A percentile compares a stretch with the other conserved stretches of the same genome.
These are phyloP conservation scores for Epizoanthus ramosus DNA, from an alignment of 92 coral and sea anemone genomes.

Conservation along the genomic window DNA sequence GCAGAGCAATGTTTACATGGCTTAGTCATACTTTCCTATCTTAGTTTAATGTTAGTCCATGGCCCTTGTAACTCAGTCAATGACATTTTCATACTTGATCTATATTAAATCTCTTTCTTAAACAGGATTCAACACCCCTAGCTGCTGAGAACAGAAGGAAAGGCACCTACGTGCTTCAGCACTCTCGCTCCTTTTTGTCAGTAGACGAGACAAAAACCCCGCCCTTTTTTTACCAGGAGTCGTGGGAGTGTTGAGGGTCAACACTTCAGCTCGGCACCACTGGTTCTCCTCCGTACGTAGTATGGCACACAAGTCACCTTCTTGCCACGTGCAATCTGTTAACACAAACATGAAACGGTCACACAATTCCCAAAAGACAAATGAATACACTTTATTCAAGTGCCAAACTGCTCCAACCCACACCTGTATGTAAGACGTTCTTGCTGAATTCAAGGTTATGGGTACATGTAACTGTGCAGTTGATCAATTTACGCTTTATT, in stretches of 20 bases:
- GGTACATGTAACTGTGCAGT: too few relatives aligned
- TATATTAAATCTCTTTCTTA: background rate
- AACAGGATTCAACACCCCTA: background rate
- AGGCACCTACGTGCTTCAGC: constrained; percentile 8
- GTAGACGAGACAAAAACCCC: constrained; percentile 38
- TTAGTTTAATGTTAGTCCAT: too few relatives aligned
- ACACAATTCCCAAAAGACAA: too few relatives aligned
- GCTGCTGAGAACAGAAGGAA: background rate
- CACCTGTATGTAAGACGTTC: too few relatives aligned
- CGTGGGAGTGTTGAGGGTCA: background rate
- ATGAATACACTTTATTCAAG: too few relatives aligned
- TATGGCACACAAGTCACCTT: constrained; percentile 37
- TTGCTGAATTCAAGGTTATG: too few relatives aligned
- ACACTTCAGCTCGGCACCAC: constrained; percentile 33
- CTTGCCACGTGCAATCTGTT: constrained; percentile 19
- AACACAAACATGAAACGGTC: background rate
- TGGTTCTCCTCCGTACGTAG: background rate
- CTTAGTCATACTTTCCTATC: too few relatives aligned
- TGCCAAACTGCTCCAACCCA: too few relatives aligned
- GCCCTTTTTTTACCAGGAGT: constrained; percentile 36
- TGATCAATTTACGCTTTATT: too few relatives aligned
- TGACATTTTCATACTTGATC: too few relatives aligned
- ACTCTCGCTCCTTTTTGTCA: constrained; percentile 20
- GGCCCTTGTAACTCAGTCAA: too few relatives aligned
- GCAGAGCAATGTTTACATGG: too few relatives aligned